A percentile compares a stretch with the other conserved stretches of the same genome.
phyloP scores from a whole-genome alignment of 1,140 invertebrate genomes.

The Drosophila mayri region DNA sequence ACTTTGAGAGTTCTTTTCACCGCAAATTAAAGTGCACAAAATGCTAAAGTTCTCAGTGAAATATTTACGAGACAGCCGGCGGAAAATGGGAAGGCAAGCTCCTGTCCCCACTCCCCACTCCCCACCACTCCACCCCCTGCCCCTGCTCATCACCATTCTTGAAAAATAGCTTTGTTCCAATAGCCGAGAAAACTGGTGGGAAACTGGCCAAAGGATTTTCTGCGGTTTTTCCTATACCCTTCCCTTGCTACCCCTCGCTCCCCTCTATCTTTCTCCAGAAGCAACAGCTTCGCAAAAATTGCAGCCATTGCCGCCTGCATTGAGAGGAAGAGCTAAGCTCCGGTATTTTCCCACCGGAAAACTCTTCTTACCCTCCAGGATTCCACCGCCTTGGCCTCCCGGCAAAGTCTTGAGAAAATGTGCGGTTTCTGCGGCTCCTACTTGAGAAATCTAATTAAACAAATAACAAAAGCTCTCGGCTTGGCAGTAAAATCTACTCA shows the following conservation, averaged over 20 bases:
- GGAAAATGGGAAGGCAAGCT: slow-evolving; percentile 2
- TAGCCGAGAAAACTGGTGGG: slow-evolving; percentile 44
- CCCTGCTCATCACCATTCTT: slow-evolving; percentile 13
- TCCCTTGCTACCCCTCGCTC: too few relatives aligned
- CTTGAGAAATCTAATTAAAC: slow-evolving; percentile 84
- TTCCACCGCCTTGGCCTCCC: background rate
- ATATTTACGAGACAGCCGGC: slow-evolving; percentile 52
- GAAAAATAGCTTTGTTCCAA: slow-evolving; percentile 76
- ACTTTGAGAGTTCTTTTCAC: slow-evolving; percentile 59
- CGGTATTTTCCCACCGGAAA: slow-evolving; percentile 27
- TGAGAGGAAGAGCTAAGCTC: slow-evolving; percentile 36
- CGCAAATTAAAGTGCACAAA: slow-evolving; percentile 81
- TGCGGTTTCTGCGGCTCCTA: slow-evolving; percentile 74
- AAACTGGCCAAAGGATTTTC: slow-evolving; percentile 42
- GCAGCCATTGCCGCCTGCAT: slow-evolving; percentile 62
- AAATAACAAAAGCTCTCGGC: slow-evolving; percentile 71
- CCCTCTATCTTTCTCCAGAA: background rate
- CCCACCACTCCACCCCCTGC: background rate
- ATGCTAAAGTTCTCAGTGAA: slow-evolving; percentile 68
- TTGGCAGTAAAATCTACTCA: slow-evolving; percentile 34
- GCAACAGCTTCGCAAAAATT: slow-evolving; percentile 51
- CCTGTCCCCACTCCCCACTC: too few relatives aligned
- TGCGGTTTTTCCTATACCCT: slow-evolving; percentile 47
- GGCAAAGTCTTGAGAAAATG: slow-evolving; percentile 72
- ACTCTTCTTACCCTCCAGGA: background rate